These are phyloP conservation scores for Rhamnusium bicolor DNA, from an alignment of 2,888 invertebrate genomes.

Conservation along the genomic window DNA sequence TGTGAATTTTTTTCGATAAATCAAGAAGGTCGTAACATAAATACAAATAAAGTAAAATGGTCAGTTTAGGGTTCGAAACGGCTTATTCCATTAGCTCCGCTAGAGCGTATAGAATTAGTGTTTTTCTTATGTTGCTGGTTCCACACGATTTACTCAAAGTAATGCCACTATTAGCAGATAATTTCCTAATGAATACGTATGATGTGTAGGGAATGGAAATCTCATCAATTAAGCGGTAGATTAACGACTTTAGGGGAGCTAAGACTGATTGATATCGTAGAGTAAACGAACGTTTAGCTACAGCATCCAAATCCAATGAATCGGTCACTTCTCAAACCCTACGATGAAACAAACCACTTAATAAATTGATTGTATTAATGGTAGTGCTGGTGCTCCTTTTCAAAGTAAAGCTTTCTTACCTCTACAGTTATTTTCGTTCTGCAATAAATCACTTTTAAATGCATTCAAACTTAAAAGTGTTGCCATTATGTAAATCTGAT, in stretches of 20 bases:
- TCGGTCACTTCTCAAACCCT: slow-evolving; percentile 54
- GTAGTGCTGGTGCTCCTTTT: slow-evolving; percentile 21
- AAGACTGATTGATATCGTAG: slow-evolving; percentile 63
- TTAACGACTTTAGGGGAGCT: slow-evolving; percentile 64
- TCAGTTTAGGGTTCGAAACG: slow-evolving; percentile 47
- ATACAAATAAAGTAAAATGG: slow-evolving; percentile 53
- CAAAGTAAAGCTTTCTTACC: slow-evolving; percentile 10
- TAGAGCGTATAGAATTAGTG: slow-evolving; percentile 46
- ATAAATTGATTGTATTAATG: slow-evolving; percentile 58
- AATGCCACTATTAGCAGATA: slow-evolving; percentile 66
- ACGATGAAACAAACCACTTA: slow-evolving; percentile 60
- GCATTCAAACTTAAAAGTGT: slow-evolving; percentile 18
- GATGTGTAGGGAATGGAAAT: slow-evolving; percentile 65
- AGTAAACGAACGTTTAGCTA: slow-evolving; percentile 45
- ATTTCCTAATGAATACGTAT: slow-evolving; percentile 68
- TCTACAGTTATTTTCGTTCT: slow-evolving; percentile 2
- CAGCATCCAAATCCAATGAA: slow-evolving; percentile 51
- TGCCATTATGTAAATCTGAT: slow-evolving; percentile 28
- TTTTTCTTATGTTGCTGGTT: slow-evolving; percentile 54
- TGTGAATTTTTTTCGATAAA: slow-evolving; percentile 50
- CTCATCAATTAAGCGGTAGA: slow-evolving; percentile 65
- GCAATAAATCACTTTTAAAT: slow-evolving; percentile 23
- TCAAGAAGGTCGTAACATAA: slow-evolving; percentile 51
- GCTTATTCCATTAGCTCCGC: slow-evolving; percentile 49
- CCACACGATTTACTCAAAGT: slow-evolving; percentile 62